These are phyloP conservation scores for Thripadectes ignobilis DNA, from an alignment of 2,797 vertebrate genomes.

Conservation along the genomic window DNA sequence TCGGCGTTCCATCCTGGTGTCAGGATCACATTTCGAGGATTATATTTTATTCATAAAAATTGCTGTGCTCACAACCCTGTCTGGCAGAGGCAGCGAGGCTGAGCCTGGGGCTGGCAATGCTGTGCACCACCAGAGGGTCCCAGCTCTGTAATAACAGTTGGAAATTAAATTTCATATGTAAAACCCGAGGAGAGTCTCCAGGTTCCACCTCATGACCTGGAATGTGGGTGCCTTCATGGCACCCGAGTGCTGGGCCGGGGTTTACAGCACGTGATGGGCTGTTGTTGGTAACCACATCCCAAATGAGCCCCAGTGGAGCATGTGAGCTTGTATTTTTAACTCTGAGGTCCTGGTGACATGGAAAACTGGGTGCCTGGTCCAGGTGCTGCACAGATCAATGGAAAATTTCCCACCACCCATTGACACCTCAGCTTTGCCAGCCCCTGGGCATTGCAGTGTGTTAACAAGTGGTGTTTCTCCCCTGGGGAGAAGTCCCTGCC, in stretches of 20 bases:
- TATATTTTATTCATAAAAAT: slow-evolving; percentile 24
- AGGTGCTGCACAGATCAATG: neutral
- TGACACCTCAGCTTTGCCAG: neutral
- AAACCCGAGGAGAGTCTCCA: neutral
- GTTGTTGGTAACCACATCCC: slow-evolving; percentile 40
- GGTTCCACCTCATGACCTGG: neutral
- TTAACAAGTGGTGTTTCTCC: neutral
- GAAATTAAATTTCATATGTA: neutral
- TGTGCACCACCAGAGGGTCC: rapidly evolving
- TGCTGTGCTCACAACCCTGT: neutral
- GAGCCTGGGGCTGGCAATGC: neutral
- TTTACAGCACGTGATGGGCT: neutral
- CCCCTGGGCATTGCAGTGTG: rapidly evolving
- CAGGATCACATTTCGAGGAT: neutral
- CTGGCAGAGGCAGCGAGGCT: neutral
- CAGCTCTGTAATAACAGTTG: neutral
- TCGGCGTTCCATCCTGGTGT: neutral
- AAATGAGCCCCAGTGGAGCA: rapidly evolving
- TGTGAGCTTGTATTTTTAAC: slow-evolving; percentile 63
- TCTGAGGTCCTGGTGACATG: neutral
- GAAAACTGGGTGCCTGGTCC: neutral
- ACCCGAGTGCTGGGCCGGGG: rapidly evolving
- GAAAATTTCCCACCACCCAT: neutral
- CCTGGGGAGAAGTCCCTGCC: rapidly evolving
- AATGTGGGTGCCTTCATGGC: rapidly evolving